Base-by-base conservation (phyloP, 2,797 vertebrate genomes). In the Notolepis coatsorum region DNA sequence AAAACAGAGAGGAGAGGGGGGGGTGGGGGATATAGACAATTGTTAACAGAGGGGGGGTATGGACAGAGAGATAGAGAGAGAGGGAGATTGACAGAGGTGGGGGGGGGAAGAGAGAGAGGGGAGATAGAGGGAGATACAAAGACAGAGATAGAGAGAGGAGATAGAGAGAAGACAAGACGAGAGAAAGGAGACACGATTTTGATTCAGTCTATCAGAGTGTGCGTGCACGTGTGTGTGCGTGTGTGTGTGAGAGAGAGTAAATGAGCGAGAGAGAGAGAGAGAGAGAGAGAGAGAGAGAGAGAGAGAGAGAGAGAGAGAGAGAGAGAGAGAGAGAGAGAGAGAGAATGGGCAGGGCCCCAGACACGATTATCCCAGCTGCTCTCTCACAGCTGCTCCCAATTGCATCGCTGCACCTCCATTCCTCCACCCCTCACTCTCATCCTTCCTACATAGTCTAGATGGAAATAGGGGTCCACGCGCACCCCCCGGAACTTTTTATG, bases 341-440 rank as follows among this genome's bases (percentile, higher is more conserved):
- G 41, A 27, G 21, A 37, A 55, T 55, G 57, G 71, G 61, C 59
- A 65, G 53, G 68, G 55, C 65, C 65, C 59, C 59, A 73, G 71
- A 82, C 77, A 63, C 33, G 57, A 82, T 86, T 71, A 78, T 75
- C 75, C 73, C 75, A 85, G 83, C 81, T 79, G 79, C 68, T 87
- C 73, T 72, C 73, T 77, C 86, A 70, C 86, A 87, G 80, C 84
- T 88, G 84, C 80, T 85, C 69, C 61, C 68, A 68, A 75, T 63
- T 71, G 75, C 79, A 79, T 56, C 61, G 52, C 55, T 76, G 79
- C 79, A 67, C 75, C 73, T 72, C 66, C 70, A 70, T 84, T 56
- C 68, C 64, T 63, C 51, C 5, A 45, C 69, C 75, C 63, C 61
- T 76, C 72, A 46, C 55, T 69, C 63, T 59, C 70, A 31, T 65